Evolutionary conservation across 2,888 invertebrate genomes (phyloP).

Genomic region (Drosophila nr. perissopoda): DNA sequence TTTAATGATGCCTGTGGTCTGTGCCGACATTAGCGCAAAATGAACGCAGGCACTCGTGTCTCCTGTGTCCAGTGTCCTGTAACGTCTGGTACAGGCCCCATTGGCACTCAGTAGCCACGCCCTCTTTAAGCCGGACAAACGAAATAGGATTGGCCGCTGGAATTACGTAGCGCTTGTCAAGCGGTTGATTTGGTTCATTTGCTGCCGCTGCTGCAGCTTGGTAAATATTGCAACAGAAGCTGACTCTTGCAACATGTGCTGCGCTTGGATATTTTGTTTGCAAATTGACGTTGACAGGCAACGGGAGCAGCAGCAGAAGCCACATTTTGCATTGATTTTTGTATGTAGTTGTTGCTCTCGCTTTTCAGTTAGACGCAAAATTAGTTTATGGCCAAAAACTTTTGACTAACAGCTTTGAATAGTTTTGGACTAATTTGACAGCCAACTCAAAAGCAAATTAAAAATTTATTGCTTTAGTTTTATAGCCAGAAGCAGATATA

Average conservation of each 20-base stretch:
- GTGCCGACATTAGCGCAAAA: constrained; percentile 4
- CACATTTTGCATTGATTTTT: constrained; percentile 59
- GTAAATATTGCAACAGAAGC: constrained; percentile 13
- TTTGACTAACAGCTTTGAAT: not conserved
- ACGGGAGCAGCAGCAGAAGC: constrained; percentile 1
- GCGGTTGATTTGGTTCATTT: constrained; percentile 18
- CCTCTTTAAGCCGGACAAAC: not conserved
- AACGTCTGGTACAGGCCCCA: not conserved
- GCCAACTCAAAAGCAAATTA: constrained; percentile 12
- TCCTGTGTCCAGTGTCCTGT: not conserved
- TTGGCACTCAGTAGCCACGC: constrained; percentile 12
- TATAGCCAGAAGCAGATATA: not conserved
- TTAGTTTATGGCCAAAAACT: constrained; percentile 39
- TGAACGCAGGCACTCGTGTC: constrained; percentile 23
- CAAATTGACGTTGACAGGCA: constrained; percentile 63
- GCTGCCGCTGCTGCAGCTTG: constrained; percentile 1
- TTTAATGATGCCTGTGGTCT: constrained; percentile 53
- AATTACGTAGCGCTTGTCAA: constrained; percentile 16
- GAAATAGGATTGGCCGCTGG: constrained; percentile 19
- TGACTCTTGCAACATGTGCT: not conserved
- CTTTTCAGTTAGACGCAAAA: constrained; percentile 31
- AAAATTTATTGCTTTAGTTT: constrained; percentile 2
- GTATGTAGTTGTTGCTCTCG: constrained; percentile 21
- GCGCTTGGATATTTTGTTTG: constrained; percentile 23
- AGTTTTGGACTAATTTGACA: constrained; percentile 5